These are phyloP conservation scores for Puma concolor DNA, from an alignment of 2,113 vertebrate genomes.

Conservation along the genomic window DNA sequence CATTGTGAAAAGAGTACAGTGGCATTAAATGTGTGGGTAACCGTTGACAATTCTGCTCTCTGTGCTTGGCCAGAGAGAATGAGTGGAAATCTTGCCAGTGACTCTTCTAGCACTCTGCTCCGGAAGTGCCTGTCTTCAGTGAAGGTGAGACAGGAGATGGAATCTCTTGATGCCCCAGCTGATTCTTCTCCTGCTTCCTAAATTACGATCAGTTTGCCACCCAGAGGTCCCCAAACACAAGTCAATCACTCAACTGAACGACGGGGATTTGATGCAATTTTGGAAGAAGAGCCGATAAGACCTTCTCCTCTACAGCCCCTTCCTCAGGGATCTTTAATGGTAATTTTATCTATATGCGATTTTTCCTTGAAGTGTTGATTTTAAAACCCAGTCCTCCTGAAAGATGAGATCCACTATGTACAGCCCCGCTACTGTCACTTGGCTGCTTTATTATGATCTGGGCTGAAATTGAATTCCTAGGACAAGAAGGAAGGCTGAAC, in stretches of 20 bases:
- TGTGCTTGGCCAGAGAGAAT: background rate
- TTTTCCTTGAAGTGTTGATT: conserved; percentile 1
- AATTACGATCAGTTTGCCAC: background rate
- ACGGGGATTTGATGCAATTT: background rate
- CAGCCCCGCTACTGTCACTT: background rate
- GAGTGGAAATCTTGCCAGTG: background rate
- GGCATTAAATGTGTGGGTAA: accelerated
- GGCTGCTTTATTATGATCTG: background rate
- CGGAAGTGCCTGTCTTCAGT: background rate
- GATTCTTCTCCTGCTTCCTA: background rate
- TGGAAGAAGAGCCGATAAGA: background rate
- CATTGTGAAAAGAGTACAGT: background rate
- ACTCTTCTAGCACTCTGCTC: background rate
- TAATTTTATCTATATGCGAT: background rate
- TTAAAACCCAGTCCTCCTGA: background rate
- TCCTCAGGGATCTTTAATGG: background rate
- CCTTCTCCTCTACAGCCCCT: background rate
- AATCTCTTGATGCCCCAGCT: background rate
- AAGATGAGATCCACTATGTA: background rate
- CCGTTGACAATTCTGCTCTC: background rate
- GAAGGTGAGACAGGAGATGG: background rate
- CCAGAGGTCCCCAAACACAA: background rate
- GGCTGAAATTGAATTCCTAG: background rate
- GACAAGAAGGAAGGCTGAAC: background rate
- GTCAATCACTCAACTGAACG: background rate